Evolutionary conservation across 2,113 vertebrate species (phyloP).

Genomic region (Amia ocellicauda): DNA sequence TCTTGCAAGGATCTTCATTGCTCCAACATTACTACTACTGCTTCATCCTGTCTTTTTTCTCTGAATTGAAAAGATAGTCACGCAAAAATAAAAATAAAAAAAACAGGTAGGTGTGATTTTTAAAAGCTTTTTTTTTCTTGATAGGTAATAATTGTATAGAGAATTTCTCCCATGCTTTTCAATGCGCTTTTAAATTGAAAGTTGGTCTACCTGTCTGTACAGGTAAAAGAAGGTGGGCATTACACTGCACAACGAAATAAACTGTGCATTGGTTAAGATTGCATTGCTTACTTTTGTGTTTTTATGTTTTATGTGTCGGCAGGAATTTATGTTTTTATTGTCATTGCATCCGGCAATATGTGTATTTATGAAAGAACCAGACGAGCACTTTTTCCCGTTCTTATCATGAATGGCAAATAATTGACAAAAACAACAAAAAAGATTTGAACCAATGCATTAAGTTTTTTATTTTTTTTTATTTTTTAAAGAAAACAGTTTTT

Average conservation of each 20-base stretch:
- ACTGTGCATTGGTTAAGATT: conserved; percentile 1
- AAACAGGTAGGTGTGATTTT: conserved; percentile 75
- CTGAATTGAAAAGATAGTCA: conserved; percentile 76
- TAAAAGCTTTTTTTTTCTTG: conserved; percentile 12
- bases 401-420: too few relatives aligned
- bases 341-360: background rate
- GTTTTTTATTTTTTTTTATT: background rate
- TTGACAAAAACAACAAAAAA: too few relatives aligned
- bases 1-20: conserved; percentile 85
- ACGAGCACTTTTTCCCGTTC: too few relatives aligned
- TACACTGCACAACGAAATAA: background rate
- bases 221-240: conserved; percentile 71
- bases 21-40: conserved; percentile 70
- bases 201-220: conserved; percentile 74
- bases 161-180: background rate
- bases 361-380: background rate
- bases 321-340: background rate
- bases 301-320: background rate
- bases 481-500: too few relatives aligned
- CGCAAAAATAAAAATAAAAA: conserved; percentile 57
- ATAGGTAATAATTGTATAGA: conserved; percentile 2
- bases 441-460: background rate
- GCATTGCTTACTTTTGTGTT: background rate
- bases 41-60: conserved; percentile 76
- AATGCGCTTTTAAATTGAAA: conserved; percentile 26